Percentiles rank a stretch among this genome's conserved stretches.
phyloP scores from a whole-genome alignment of 2,113 vertebrate species.

The Tachysurus fulvidraco region DNA sequence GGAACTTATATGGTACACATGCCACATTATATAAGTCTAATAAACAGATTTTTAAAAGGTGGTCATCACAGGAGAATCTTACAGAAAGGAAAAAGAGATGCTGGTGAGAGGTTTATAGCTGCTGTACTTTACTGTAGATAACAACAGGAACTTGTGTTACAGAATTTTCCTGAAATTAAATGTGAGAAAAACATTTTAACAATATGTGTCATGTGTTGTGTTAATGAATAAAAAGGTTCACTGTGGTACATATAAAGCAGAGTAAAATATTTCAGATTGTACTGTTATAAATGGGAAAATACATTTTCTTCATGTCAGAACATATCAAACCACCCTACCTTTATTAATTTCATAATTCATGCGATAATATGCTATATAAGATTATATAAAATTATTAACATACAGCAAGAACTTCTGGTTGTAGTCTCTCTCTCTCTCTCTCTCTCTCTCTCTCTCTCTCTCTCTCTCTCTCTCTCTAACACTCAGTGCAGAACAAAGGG shows the following conservation, averaged over 20 bases:
- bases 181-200: not conserved
- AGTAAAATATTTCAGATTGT: not conserved
- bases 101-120: not conserved
- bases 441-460: not conserved
- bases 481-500: slow-evolving; percentile 33
- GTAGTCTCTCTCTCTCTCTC: not conserved
- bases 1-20: not conserved
- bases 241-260: not conserved
- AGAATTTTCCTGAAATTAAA: not conserved
- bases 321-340: not conserved
- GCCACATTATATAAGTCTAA: not conserved
- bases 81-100: not conserved
- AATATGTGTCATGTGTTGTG: not conserved
- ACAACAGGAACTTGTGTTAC: not conserved
- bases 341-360: not conserved
- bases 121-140: not conserved
- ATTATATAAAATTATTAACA: not conserved
- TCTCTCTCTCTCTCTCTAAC: slow-evolving; percentile 10
- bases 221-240: not conserved
- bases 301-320: not conserved
- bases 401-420: slow-evolving; percentile 3
- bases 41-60: not conserved
- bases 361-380: not conserved
- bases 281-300: not conserved
- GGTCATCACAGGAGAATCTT: not conserved